Percentiles rank a stretch among this genome's conserved stretches.
These are phyloP conservation scores for Epinephelus lanceolatus DNA, from an alignment of 2,113 vertebrate genomes.

Conservation along the genomic window DNA sequence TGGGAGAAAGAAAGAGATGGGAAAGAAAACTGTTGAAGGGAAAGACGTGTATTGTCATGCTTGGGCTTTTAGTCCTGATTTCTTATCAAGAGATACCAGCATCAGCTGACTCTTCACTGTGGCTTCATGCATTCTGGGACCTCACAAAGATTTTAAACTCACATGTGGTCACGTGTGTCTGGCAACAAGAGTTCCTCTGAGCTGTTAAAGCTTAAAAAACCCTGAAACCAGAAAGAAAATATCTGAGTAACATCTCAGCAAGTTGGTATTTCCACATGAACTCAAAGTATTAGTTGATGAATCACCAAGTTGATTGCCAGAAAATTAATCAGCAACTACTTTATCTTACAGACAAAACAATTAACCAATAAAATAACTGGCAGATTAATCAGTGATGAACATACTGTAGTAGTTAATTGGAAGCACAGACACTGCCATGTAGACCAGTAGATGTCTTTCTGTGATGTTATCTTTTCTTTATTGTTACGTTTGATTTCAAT, in stretches of 20 bases:
- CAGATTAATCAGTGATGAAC: not conserved
- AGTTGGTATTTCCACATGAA: not conserved
- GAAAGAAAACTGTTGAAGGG: constrained; percentile 10
- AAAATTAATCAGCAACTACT: too few species aligned
- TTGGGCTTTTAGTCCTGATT: not conserved
- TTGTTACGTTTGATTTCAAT: not conserved
- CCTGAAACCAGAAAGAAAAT: not conserved
- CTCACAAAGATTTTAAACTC: not conserved
- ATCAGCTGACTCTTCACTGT: constrained; percentile 2
- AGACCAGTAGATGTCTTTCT: not conserved
- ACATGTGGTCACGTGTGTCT: not conserved
- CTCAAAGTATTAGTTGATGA: too few species aligned
- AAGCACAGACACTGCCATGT: not conserved
- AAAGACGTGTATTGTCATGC: constrained; percentile 2
- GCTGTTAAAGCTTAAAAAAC: not conserved
- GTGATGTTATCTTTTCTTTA: not conserved
- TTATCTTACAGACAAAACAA: not conserved
- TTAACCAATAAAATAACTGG: not conserved
- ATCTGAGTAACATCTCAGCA: not conserved
- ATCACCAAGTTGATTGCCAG: too few species aligned
- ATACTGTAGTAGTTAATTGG: not conserved
- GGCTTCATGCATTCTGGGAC: not conserved
- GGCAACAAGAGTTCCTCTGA: not conserved
- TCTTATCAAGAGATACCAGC: not conserved
- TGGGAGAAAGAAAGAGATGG: constrained; percentile 21